A percentile compares a stretch with the other conserved stretches of the same genome.
These are phyloP conservation scores for Muscicapa comitata DNA, from an alignment of 2,797 vertebrate species.

Conservation along the genomic window DNA sequence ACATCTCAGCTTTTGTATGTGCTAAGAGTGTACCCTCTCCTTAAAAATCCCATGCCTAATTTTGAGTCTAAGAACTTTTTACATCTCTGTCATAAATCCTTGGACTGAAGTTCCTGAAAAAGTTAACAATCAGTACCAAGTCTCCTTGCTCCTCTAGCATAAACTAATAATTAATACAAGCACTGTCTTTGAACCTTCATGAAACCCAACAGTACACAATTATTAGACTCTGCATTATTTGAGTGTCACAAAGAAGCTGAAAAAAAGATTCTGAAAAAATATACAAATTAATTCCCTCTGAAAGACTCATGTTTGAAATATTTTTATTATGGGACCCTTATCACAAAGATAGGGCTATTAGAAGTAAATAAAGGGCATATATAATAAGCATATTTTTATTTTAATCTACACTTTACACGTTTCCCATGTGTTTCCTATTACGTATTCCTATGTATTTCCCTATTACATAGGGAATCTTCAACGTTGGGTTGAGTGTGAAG, in stretches of 20 bases:
- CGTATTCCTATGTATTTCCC: no score
- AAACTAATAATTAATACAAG: not conserved
- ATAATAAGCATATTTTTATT: not conserved
- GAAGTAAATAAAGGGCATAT: not conserved
- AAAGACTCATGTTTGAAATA: not conserved
- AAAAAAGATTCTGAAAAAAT: not conserved
- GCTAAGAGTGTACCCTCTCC: not conserved
- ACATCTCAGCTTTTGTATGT: not conserved
- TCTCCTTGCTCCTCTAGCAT: not conserved
- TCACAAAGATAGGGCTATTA: not conserved
- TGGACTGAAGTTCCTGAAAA: not conserved
- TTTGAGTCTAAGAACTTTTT: not conserved
- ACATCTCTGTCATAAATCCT: not conserved
- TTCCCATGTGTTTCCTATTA: not conserved
- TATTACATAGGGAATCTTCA: not conserved
- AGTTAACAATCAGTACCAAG: not conserved
- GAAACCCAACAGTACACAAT: not conserved
- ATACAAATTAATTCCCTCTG: not conserved
- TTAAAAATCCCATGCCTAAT: not conserved
- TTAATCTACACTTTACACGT: not conserved
- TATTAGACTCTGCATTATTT: not conserved
- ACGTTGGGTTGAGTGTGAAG: not conserved
- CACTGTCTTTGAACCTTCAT: not conserved
- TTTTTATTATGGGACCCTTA: not conserved
- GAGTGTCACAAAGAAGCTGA: not conserved